Evolutionary conservation across 1,140 invertebrate species (phyloP), one percentile per base, ranked within the genome.

Genomic region (Tetramorium alpestre): DNA sequence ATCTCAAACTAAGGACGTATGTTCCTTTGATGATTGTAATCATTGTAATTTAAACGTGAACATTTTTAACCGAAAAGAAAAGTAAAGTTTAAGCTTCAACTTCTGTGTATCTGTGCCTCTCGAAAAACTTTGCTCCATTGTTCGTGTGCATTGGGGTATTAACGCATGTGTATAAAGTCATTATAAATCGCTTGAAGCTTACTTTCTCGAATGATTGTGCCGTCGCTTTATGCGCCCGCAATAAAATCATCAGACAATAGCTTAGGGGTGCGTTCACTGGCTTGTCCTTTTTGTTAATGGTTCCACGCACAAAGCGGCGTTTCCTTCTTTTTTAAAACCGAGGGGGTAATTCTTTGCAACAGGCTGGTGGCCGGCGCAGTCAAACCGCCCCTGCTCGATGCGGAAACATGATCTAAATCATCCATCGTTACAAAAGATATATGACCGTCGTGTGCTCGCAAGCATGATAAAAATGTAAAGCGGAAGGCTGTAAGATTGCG

Each of bases 181-280:
- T 47, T 33, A 28, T 44, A 70, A 81, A 58, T 58, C 69, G 38
- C 25, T 72, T 28, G 78, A 72, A 73, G 69, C 69, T 81, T 80
- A 76, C 62, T 76, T 72, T 86, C 56, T 67, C 62, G 54, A 73
- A 70, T 89, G 49, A 54, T 28, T 44, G 51, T 81, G 77, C 65
- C 62, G 65, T 64, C 72, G 47, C 28, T 18, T 25, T 65, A 22
- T 41, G 70, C n/a, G 75, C 58, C n/a, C 69, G 65, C 13, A 38
- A 84, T 77, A 89, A 84, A 90, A 81, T 89, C 73, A 82, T 22
- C 22, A 65, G 85, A 25, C 77, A 76, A 33, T 73, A 33, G 75
- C 47, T 87, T 64, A 75, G 77, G 62, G 47, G 41, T 41, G 28
- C 64, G 54, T 75, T 89, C 88, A 89, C 11, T 47, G 75, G 82